Conservation (phyloP, 1,140 invertebrate genomes). For the Cryptotermes secundus region DNA sequence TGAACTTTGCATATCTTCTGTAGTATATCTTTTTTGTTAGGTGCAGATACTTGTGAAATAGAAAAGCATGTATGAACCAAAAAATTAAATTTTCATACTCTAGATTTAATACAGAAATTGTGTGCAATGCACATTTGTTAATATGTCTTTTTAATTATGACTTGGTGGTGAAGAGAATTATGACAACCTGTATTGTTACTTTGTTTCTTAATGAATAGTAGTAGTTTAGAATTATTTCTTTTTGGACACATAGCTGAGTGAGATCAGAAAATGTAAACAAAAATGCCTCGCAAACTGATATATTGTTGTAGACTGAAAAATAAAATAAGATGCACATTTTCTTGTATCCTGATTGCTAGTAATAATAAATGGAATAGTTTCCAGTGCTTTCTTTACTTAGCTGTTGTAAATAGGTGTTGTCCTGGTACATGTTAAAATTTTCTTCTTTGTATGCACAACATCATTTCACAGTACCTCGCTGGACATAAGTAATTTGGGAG, state of each 20-base stretch:
- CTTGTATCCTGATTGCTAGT: background rate
- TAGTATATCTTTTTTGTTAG: background rate
- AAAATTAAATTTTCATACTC: background rate
- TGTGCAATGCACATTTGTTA: conserved; percentile 16
- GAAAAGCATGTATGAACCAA: background rate
- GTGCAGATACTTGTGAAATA: background rate
- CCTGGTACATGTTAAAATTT: background rate
- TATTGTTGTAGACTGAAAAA: conserved; percentile 3
- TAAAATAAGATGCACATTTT: background rate
- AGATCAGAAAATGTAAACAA: background rate
- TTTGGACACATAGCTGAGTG: background rate
- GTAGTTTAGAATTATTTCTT: background rate
- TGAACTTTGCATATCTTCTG: background rate
- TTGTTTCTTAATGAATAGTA: conserved; percentile 4
- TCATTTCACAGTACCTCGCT: too few relatives aligned
- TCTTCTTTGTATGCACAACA: too few relatives aligned
- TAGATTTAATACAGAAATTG: conserved; percentile 2
- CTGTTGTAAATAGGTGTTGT: background rate
- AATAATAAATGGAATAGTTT: background rate
- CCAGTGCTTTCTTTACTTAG: background rate
- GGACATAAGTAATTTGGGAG: too few relatives aligned
- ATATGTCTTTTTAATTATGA: background rate
- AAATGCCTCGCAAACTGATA: background rate
- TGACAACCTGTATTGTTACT: background rate
- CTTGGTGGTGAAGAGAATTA: background rate